Conservation (phyloP, 1,140 invertebrate species). For the Rhynchophorus ferrugineus region DNA sequence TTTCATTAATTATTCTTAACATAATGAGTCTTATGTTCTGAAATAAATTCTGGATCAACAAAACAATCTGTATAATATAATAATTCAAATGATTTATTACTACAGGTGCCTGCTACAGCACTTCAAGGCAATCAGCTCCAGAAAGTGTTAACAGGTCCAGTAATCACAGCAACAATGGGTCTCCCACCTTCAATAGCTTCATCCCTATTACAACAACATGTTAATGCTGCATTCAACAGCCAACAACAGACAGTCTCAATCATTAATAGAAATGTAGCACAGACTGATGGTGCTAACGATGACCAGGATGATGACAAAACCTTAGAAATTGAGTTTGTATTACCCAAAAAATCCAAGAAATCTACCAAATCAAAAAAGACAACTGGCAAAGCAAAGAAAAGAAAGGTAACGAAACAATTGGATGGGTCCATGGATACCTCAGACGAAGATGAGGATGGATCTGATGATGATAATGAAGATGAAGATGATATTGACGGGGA, state of each 20-base stretch:
- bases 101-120: constrained; percentile 69
- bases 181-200: constrained; percentile 70
- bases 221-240: constrained; percentile 63
- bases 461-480: constrained; percentile 58
- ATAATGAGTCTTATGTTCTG: no score
- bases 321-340: constrained; percentile 23
- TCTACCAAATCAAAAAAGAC: constrained; percentile 17
- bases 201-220: constrained; percentile 74
- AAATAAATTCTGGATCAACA: no score
- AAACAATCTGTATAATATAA: not conserved
- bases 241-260: constrained; percentile 31
- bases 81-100: not conserved
- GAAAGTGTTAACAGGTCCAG: constrained; percentile 67
- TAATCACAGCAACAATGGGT: constrained; percentile 78
- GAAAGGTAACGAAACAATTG: constrained; percentile 17
- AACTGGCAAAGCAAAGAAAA: not conserved
- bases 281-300: constrained; percentile 33
- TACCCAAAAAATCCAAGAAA: constrained; percentile 17
- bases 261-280: constrained; percentile 34
- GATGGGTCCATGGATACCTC: constrained; percentile 71
- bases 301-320: constrained; percentile 17
- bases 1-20: no score
- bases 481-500: constrained; percentile 62
- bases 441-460: constrained; percentile 62
- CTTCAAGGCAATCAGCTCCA: constrained; percentile 57